Base-by-base conservation (phyloP, 2,888 invertebrate genomes). In the Lutraria lutraria region DNA sequence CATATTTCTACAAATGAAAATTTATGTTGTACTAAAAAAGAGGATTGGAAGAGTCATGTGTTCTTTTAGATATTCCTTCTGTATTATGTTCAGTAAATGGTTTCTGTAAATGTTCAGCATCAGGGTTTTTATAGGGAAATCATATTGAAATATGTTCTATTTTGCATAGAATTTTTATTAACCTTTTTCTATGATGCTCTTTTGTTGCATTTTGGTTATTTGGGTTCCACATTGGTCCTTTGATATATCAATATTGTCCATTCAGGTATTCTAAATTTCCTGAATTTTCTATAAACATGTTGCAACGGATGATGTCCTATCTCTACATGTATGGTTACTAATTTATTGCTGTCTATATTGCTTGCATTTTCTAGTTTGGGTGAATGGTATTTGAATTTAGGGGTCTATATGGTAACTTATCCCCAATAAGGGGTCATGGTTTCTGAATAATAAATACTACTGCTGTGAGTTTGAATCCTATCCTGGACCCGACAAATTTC, bases 41-140 rank as follows among this genome's bases (percentile, higher is more conserved):
- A 25, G n/a, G 63, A 68, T 68, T 68, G 63, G 63, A 68, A 68
- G 63, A 68, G 25, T 68, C 43, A 68, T 25, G 63, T 68, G 63
- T 68, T 68, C 25, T 68, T 25, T 68, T 25, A 43, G 63, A 68
- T 68, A 68, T 25, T 21, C 25, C 12, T 68, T 68, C 25, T 68
- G 25, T 68, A 25, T 25, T 68, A 68, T 25, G 63, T 68, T 25
- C 63, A 68, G n/a, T 68, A 68, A 68, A 68, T 68, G 63, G 63
- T 25, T 68, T 68, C 63, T 4, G 63, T 68, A 25, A 68, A 68
- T 68, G 63, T 68, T 68, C 12, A 25, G 25, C n/a, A n/a, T 25
- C 63, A 0, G 25, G n/a, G 63, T 68, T 68, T 68, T 68, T 68
- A 68, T 68, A 68, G 25, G 63, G 63, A 68, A 10, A n/a, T 68